These are phyloP conservation scores for Dynastes hyllus DNA, from an alignment of 2,888 invertebrate species.

Conservation along the genomic window DNA sequence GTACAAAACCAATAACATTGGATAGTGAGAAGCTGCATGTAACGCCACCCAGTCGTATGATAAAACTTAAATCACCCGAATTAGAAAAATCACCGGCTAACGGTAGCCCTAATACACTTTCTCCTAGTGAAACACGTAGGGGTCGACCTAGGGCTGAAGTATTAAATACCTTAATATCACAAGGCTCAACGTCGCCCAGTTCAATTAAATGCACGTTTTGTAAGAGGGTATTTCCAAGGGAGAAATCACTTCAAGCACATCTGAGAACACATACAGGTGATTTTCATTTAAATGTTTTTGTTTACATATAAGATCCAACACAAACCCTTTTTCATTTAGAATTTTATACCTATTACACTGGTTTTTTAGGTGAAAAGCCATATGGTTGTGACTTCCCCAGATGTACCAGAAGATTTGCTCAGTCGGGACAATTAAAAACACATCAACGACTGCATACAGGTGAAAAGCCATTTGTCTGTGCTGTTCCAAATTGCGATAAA, in stretches of 20 bases:
- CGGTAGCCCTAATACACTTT: conserved; percentile 55
- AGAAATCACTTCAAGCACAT: conserved; percentile 83
- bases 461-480: conserved; percentile 83
- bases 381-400: conserved; percentile 83
- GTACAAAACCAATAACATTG: conserved; percentile 54
- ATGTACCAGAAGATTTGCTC: conserved; percentile 82
- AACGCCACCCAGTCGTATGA: conserved; percentile 55
- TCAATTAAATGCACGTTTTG: conserved; percentile 82
- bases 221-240: conserved; percentile 82
- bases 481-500: conserved; percentile 76
- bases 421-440: conserved; percentile 85
- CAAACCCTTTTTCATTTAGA: no score
- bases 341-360: neutral
- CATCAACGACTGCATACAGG: conserved; percentile 85
- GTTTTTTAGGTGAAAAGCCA: conserved; percentile 79
- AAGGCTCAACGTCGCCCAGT: conserved; percentile 80
- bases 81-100: conserved; percentile 58
- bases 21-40: conserved; percentile 50
- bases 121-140: conserved; percentile 72
- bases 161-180: conserved; percentile 79
- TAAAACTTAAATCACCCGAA: conserved; percentile 53
- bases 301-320: conserved; percentile 29
- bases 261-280: conserved; percentile 78
- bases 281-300: conserved; percentile 45
- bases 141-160: conserved; percentile 83